Evolutionary conservation across 2,113 vertebrate genomes (phyloP).

Genomic region (Sebastes fasciatus): DNA sequence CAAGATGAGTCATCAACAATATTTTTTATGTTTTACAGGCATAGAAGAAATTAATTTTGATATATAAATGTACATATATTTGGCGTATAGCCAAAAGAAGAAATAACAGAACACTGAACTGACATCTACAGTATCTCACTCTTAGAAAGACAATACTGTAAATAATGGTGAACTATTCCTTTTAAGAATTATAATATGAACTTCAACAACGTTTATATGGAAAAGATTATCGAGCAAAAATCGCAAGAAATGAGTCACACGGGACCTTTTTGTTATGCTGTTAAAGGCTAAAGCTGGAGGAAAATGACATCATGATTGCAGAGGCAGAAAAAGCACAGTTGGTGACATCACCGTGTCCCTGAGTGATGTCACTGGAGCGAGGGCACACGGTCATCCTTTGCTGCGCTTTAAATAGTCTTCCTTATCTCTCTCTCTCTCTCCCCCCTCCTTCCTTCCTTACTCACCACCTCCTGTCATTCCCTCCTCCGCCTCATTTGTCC

Average conservation of each 20-base stretch:
- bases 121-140: not conserved
- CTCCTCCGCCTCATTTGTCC: constrained; percentile 30
- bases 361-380: constrained; percentile 67
- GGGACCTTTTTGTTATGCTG: constrained; percentile 13
- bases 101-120: not conserved
- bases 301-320: constrained; percentile 17
- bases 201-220: not conserved
- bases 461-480: constrained; percentile 34
- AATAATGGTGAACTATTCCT: not conserved
- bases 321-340: constrained; percentile 11
- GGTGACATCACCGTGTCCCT: constrained; percentile 57
- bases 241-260: constrained; percentile 1
- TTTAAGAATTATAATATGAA: not conserved
- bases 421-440: constrained; percentile 12
- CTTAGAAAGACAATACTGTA: not conserved
- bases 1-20: not conserved
- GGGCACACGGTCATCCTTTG: constrained; percentile 50
- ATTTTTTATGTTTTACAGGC: not conserved
- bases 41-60: not conserved
- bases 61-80: not conserved
- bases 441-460: constrained; percentile 15
- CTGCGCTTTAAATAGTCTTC: constrained; percentile 64
- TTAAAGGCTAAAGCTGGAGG: constrained; percentile 6
- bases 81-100: not conserved
- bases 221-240: not conserved